Conservation (phyloP, 2,797 vertebrate species). For the Labeo calbasu region DNA sequence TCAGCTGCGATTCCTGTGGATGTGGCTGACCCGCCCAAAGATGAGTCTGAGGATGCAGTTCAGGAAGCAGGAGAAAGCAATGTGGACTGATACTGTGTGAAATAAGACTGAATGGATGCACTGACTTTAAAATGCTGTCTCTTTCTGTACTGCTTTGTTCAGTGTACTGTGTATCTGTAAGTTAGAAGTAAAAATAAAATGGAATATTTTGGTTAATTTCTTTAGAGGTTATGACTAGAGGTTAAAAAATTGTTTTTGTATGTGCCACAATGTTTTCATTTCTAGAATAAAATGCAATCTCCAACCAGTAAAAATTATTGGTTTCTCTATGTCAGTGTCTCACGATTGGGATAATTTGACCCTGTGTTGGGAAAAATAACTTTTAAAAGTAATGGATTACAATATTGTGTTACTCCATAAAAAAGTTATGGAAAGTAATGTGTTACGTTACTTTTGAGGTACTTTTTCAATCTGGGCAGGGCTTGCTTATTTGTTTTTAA, state of each 20-base stretch:
- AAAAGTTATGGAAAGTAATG: too few species aligned
- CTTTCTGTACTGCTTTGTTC: background rate
- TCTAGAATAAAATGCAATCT: background rate
- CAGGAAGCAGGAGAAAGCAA: slow-evolving; percentile 37
- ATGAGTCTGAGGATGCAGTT: slow-evolving; percentile 38
- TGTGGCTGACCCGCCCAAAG: slow-evolving; percentile 23
- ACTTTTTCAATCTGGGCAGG: too few species aligned
- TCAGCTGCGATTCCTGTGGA: slow-evolving; percentile 6
- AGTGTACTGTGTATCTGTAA: background rate
- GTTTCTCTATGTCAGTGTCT: background rate
- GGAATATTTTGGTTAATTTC: background rate
- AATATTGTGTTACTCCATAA: too few species aligned
- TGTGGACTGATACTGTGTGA: slow-evolving; percentile 28
- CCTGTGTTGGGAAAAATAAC: too few species aligned
- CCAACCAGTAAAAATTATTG: background rate
- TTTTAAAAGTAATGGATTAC: too few species aligned
- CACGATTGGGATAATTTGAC: background rate
- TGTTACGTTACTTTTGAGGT: too few species aligned
- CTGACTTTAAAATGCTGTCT: background rate
- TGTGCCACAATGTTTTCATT: background rate
- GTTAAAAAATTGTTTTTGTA: slow-evolving; percentile 1
- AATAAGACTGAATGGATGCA: background rate
- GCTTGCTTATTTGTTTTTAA: too few species aligned
- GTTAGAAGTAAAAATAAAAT: background rate
- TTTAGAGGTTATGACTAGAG: background rate